Evolutionary conservation across 2,113 vertebrate species (phyloP), one percentile per base, ranked within the genome.

Genomic region (Cephalopholis sonnerati): DNA sequence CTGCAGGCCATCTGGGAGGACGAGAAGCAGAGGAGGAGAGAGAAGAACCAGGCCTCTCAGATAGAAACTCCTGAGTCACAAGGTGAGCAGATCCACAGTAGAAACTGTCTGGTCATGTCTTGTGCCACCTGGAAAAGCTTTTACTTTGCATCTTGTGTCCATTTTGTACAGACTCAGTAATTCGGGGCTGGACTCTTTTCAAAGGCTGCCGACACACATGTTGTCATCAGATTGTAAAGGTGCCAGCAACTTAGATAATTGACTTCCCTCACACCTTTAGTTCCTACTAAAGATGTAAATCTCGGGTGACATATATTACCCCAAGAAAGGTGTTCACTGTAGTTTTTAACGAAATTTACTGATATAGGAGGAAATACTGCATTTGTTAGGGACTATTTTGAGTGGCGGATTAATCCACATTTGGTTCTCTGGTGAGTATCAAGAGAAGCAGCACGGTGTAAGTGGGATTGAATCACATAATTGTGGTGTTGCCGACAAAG

Each of bases 1-100:
- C 95, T 99, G 24, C 98, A 98, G 87, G 96, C 96, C 74, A 99
- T 99, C 93, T 99, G 98, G 98, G 98, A 99, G 91, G 98, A 99
- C 77, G 98, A 99, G 94, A 99, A 97, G 90, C 97, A 97, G 90
- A 95, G 98, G 48, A 95, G 97, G 85, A 96, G 96, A 85, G 95
- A 97, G 81, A 97, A 95, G 91, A 96, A 96, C 82, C 94, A 97
- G 93, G 92, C 94, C 62, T 99, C 98, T 79, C 97, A 97, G 89
- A 96, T 99, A 78, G 96, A 96, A 72, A 65, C 95, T 13, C 94
- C 97, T 1, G 94, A 97, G 48, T 99, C 98, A 48, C 98, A 99
- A 96, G 98, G 98, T 99, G 94, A 93, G 88, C 15, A 71, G 8
- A 9, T 16, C 16, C 22, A 8, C 62, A 55, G n/a, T 1, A 8